Conservation (phyloP, 92 coral and sea anemone genomes). For the Phymanthus crucifer region DNA sequence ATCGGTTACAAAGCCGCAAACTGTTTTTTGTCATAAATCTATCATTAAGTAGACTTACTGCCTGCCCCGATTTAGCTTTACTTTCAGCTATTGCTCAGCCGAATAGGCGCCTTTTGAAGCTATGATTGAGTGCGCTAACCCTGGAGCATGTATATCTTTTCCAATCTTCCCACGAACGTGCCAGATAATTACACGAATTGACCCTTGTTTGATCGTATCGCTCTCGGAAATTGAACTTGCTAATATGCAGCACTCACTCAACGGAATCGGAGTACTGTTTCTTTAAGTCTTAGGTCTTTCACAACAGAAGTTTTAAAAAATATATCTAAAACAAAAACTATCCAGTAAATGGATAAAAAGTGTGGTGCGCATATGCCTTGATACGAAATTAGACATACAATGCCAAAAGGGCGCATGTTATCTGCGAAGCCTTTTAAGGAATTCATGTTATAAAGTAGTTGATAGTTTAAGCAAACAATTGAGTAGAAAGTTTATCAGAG, state of each 20-base stretch:
- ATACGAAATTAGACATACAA: not conserved
- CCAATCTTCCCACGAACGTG: not conserved
- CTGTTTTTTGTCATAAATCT: not conserved
- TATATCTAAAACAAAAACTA: too few relatives aligned
- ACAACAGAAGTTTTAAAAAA: too few relatives aligned
- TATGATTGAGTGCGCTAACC: not conserved
- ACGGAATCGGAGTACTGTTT: too few relatives aligned
- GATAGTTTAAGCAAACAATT: not conserved
- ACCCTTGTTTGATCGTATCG: too few relatives aligned
- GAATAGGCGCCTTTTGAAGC: not conserved
- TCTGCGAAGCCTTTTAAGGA: not conserved
- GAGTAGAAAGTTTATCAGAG: too few relatives aligned
- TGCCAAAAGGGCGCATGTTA: not conserved
- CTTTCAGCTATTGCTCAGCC: not conserved
- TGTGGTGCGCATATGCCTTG: not conserved
- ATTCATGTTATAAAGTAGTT: not conserved
- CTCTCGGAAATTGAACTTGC: too few relatives aligned
- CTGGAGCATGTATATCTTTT: not conserved
- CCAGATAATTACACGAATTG: not conserved
- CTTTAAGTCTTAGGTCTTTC: too few relatives aligned
- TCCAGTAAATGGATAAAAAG: not conserved
- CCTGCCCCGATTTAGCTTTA: not conserved
- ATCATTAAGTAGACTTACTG: not conserved
- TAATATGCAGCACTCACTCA: too few relatives aligned
- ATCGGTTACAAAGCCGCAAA: too few relatives aligned